Conservation (phyloP, 2,797 vertebrate species). For the Podarcis lilfordi region DNA sequence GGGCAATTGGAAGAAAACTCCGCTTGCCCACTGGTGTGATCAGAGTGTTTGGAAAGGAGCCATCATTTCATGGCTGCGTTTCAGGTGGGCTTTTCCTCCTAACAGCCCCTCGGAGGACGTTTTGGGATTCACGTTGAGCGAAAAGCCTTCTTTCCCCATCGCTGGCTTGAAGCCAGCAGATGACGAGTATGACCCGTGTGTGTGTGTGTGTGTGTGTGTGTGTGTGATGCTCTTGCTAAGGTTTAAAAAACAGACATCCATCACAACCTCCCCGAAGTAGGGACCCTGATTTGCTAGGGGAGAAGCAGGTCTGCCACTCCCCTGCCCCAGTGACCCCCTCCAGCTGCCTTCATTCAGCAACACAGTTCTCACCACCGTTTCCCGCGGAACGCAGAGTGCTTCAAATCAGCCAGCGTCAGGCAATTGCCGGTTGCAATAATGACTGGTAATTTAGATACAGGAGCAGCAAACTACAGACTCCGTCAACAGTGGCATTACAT, state of each 20-base stretch:
- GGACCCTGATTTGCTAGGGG: too few relatives aligned
- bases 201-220: too few relatives aligned
- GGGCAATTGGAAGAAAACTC: too few relatives aligned
- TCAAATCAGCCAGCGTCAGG: conserved; percentile 49
- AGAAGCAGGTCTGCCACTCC: not conserved
- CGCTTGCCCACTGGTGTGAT: not conserved
- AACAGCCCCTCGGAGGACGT: not conserved
- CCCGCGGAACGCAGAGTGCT: conserved; percentile 6
- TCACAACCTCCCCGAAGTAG: not conserved
- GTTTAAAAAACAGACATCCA: not conserved
- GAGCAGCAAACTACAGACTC: conserved; percentile 62
- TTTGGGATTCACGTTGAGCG: conserved; percentile 23
- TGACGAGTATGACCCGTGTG: too few relatives aligned
- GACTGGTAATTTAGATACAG: conserved; percentile 63
- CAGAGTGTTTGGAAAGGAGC: conserved; percentile 19
- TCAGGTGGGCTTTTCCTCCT: not conserved
- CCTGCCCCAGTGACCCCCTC: not conserved
- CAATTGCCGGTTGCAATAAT: conserved; percentile 68
- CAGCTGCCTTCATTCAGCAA: not conserved
- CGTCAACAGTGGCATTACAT: conserved; percentile 55
- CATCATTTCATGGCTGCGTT: conserved; percentile 11
- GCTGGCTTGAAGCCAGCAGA: too few relatives aligned
- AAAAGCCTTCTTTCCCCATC: conserved; percentile 2
- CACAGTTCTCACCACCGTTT: not conserved
- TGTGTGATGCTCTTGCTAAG: too few relatives aligned